These are phyloP conservation scores for Chloropsis hardwickii DNA, from an alignment of 2,113 vertebrate genomes.

Conservation along the genomic window DNA sequence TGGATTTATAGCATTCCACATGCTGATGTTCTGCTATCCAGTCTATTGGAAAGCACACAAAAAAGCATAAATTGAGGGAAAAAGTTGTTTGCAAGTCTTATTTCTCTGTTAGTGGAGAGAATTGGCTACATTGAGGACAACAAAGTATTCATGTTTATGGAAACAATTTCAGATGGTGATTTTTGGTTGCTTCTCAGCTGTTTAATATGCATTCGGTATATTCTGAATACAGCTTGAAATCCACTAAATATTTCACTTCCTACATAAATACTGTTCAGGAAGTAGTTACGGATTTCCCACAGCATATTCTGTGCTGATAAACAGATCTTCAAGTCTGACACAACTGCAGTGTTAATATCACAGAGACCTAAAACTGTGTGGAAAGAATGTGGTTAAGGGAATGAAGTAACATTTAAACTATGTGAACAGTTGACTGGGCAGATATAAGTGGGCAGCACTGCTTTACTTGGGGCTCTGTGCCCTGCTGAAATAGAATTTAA, in stretches of 20 bases:
- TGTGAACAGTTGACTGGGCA: constrained; percentile 55
- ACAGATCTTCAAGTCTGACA: not conserved
- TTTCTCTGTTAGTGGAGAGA: not conserved
- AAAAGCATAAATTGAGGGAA: not conserved
- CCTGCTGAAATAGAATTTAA: not conserved
- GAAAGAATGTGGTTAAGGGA: constrained; percentile 52
- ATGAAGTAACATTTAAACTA: constrained; percentile 55
- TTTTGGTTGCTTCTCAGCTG: not conserved
- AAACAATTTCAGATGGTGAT: not conserved
- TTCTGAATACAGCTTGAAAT: not conserved
- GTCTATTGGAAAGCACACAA: not conserved
- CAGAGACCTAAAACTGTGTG: not conserved
- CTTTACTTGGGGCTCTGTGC: constrained; percentile 6
- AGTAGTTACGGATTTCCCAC: not conserved
- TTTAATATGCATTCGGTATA: not conserved
- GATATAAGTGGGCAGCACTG: constrained; percentile 32
- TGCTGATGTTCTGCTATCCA: not conserved
- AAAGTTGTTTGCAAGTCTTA: constrained; percentile 50
- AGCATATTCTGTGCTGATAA: constrained; percentile 3
- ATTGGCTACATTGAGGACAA: constrained; percentile 1
- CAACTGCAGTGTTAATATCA: not conserved
- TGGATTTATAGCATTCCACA: constrained; percentile 24
- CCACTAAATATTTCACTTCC: not conserved
- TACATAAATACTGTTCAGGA: not conserved
- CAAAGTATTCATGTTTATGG: not conserved